phyloP scores from a whole-genome alignment of 2,797 vertebrate species.

The Sebastes itinus region DNA sequence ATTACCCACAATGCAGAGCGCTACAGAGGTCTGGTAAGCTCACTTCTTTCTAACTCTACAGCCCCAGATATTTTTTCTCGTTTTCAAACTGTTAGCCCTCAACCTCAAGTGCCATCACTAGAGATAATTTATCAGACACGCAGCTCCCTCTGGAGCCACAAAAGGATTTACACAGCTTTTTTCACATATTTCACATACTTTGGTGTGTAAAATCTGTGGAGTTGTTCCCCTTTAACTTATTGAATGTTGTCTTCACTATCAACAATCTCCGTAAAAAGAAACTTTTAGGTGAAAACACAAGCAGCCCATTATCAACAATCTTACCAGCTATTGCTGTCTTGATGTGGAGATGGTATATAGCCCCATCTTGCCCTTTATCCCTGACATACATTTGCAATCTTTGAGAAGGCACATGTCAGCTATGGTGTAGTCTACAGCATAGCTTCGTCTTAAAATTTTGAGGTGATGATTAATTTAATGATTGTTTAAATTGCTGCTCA shows the following conservation, averaged over 20 bases:
- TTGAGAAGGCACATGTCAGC: neutral
- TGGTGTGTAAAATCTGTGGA: neutral
- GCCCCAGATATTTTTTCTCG: neutral
- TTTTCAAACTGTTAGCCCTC: neutral
- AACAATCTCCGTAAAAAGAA: neutral
- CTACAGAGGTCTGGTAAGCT: neutral
- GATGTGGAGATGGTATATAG: neutral
- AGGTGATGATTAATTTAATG: neutral
- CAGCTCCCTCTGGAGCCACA: neutral
- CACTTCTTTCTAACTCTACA: neutral
- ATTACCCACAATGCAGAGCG: neutral
- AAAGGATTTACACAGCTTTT: neutral
- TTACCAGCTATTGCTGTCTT: neutral
- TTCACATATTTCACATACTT: neutral
- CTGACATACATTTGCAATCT: neutral
- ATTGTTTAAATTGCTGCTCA: conserved; percentile 2
- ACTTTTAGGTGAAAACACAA: neutral
- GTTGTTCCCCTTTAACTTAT: neutral
- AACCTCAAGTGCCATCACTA: neutral
- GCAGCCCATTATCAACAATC: neutral
- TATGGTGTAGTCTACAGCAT: neutral
- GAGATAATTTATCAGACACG: neutral
- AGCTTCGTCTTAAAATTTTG: neutral
- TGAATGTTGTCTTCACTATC: neutral
- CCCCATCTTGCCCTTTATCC: neutral